phyloP scores from a whole-genome alignment of 1,140 invertebrate genomes.

The Magallana ariakensis region DNA sequence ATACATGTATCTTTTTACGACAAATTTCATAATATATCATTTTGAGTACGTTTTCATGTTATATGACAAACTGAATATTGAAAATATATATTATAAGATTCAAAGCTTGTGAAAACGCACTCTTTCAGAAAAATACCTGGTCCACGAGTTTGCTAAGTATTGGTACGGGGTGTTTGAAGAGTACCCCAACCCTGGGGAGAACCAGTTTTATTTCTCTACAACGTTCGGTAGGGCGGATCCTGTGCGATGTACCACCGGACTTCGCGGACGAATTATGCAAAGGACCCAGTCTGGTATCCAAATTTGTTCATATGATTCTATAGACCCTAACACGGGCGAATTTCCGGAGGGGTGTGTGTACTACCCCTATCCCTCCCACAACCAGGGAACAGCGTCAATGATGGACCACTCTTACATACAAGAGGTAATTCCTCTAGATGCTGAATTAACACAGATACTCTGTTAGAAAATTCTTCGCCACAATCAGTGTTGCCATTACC shows the following conservation, averaged over 20 bases:
- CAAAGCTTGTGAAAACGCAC: too few species aligned
- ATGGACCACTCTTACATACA: constrained; percentile 53
- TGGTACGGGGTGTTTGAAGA: constrained; percentile 87
- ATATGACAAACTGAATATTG: too few species aligned
- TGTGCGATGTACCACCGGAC: constrained; percentile 43
- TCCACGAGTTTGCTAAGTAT: constrained; percentile 85
- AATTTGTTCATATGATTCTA: background rate
- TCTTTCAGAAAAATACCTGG: constrained; percentile 81
- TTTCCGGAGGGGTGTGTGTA: constrained; percentile 41
- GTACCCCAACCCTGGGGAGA: constrained; percentile 83
- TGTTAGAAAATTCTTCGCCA: too few species aligned
- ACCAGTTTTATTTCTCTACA: constrained; percentile 65
- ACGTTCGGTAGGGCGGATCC: constrained; percentile 38
- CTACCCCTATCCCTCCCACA: constrained; percentile 43
- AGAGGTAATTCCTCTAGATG: constrained; percentile 8
- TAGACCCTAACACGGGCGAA: constrained; percentile 47
- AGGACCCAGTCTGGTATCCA: background rate
- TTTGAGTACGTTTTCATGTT: too few species aligned
- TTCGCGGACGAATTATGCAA: constrained; percentile 26
- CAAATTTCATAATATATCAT: too few species aligned
- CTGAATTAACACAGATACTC: too few species aligned
- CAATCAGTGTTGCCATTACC: too few species aligned
- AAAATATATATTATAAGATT: too few species aligned
- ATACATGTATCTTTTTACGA: too few species aligned
- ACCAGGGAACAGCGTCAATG: constrained; percentile 38